These are phyloP conservation scores for Escarpia spicata DNA, from an alignment of 2,888 invertebrate species.

Conservation along the genomic window DNA sequence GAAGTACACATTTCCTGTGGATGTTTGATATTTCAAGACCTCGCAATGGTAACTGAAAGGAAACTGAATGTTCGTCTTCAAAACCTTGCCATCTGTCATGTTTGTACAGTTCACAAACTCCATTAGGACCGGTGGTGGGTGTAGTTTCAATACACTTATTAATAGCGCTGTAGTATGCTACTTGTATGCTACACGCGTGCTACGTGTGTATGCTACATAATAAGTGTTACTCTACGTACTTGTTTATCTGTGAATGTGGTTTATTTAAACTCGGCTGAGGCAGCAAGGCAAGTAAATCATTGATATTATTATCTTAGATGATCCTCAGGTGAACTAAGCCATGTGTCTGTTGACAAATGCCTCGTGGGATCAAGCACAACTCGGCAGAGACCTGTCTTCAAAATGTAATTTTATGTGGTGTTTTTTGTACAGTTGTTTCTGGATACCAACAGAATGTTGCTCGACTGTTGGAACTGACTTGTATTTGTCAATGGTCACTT, in stretches of 20 bases:
- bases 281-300: neutral
- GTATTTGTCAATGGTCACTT: neutral
- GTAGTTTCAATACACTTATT: neutral
- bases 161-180: neutral
- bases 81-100: neutral
- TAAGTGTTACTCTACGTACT: neutral
- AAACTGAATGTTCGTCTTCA: neutral
- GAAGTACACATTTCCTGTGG: neutral
- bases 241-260: neutral
- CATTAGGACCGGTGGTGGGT: neutral
- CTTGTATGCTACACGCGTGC: neutral
- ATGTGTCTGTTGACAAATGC: neutral
- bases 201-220: neutral
- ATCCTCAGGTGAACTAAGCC: neutral
- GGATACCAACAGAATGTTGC: neutral
- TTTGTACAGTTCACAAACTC: neutral
- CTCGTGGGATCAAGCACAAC: neutral
- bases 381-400: neutral
- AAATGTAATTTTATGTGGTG: neutral
- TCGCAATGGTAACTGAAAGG: neutral
- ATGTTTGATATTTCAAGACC: neutral
- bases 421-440: neutral
- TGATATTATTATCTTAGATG: neutral
- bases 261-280: neutral
- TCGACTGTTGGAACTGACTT: neutral